Evolutionary conservation across 2,113 vertebrate species (phyloP), one percentile per base, ranked within the genome.

Genomic region (Phylloscopus trochilus): DNA sequence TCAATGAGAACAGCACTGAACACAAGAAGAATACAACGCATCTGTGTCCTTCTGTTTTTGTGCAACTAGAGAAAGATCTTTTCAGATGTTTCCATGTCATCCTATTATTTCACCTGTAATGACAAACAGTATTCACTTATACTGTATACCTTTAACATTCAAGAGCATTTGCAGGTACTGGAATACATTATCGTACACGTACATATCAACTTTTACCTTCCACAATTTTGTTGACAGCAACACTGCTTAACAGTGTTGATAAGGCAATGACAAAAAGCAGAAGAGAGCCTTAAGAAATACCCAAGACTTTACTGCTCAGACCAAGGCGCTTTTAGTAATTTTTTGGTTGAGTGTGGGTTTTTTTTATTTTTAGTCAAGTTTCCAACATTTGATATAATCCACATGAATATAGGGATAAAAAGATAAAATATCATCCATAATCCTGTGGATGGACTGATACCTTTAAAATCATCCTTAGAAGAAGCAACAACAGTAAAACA

Each of bases 381-480:
- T 62, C 27, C 47, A 62, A 49, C 28, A 78, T 2, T 39, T 33
- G n/a, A 21, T 60, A 41, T 19, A 73, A 72, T 21, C 7, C 5
- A 79, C 7, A 31, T 1, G 3, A 59, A 80, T 13, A 1, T 1
- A 51, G 37, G 11, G 26, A n/a, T 21, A 83, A 39, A 58, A 91
- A 56, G 6, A 44, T 6, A 4, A 30, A 9, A 0, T 30, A 39
- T 5, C 33, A 55, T 2, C 10, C 20, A 37, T 6, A 37, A 3
- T 27, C 24, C 35, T 77, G 16, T 14, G 21, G 24, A 69, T 31
- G 8, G 12, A 60, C 17, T 26, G 15, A 13, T 12, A 87, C 3
- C n/a, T 80, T 41, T 43, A 49, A 58, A 33, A 19, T 13, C 1
- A n/a, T 12, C 20, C 9, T 80, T 17, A 59, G 5, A 76, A 28